Percentiles rank a stretch among this genome's conserved stretches.
Evolutionary conservation across 1,140 invertebrate genomes (phyloP).

Genomic region (Trachymyrmex cornetzi): DNA sequence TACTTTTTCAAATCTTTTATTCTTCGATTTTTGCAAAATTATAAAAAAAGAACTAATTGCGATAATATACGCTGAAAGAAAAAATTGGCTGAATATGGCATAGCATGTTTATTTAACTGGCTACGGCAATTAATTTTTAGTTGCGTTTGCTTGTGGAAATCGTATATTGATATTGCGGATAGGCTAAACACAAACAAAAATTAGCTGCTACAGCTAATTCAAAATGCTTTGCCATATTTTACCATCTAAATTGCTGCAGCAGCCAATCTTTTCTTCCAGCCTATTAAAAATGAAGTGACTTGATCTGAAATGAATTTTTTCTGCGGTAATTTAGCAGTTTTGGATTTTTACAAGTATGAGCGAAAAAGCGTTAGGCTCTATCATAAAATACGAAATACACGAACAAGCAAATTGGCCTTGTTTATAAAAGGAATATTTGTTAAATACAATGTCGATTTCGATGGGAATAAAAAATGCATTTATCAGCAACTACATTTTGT

Average conservation of each 20-base stretch:
- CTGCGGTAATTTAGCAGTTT: not conserved
- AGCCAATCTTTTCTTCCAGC: too few relatives aligned
- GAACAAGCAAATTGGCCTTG: not conserved
- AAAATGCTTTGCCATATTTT: too few relatives aligned
- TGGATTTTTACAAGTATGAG: not conserved
- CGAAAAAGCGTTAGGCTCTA: not conserved
- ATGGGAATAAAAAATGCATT: constrained; percentile 33
- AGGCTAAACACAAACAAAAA: too few relatives aligned
- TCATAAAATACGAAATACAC: not conserved
- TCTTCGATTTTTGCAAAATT: not conserved
- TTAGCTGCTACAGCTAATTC: too few relatives aligned
- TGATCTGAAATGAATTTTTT: not conserved
- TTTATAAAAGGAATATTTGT: constrained; percentile 32
- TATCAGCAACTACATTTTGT: constrained; percentile 34
- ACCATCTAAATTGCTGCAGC: too few relatives aligned
- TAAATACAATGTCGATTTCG: constrained; percentile 34
- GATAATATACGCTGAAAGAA: too few relatives aligned
- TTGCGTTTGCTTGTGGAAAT: too few relatives aligned
- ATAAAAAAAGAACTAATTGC: not conserved
- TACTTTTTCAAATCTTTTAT: not conserved
- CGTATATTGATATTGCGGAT: too few relatives aligned
- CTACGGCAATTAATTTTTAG: too few relatives aligned
- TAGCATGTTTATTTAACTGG: too few relatives aligned
- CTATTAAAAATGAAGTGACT: not conserved
- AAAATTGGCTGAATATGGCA: too few relatives aligned